Evolutionary conservation across 2,888 invertebrate species (phyloP).

Genomic region (Aquatica leii): DNA sequence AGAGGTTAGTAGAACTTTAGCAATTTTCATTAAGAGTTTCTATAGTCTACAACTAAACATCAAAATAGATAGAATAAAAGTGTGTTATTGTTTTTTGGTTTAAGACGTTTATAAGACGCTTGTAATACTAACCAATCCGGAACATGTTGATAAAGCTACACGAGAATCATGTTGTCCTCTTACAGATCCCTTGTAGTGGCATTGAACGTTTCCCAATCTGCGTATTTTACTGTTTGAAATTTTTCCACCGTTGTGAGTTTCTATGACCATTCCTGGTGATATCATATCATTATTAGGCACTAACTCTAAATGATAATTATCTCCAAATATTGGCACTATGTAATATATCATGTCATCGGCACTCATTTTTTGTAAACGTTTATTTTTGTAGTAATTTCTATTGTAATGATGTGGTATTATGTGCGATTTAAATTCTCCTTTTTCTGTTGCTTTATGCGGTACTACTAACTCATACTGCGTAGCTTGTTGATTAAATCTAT

Average conservation of each 20-base stretch:
- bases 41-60: no score
- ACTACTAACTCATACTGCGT: conserved; percentile 53
- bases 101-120: no score
- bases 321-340: conserved; percentile 53
- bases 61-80: no score
- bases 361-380: conserved; percentile 20
- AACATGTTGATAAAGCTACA: conserved; percentile 59
- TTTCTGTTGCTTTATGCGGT: conserved; percentile 54
- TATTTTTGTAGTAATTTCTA: conserved; percentile 23
- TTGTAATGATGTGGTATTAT: conserved; percentile 55
- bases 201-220: conserved; percentile 49
- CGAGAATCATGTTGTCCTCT: conserved; percentile 51
- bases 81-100: no score
- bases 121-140: conserved; percentile 54
- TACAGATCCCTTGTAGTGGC: conserved; percentile 60
- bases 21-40: no score
- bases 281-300: conserved; percentile 56
- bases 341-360: conserved; percentile 54
- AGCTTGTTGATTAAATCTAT: conserved; percentile 23
- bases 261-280: conserved; percentile 55
- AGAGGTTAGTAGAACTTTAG: no score
- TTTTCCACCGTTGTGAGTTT: conserved; percentile 46
- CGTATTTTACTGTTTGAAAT: conserved; percentile 43
- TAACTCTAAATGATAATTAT: conserved; percentile 56
- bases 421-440: conserved; percentile 55